A percentile compares a stretch with the other conserved stretches of the same genome.
Conservation (phyloP, 2,797 vertebrate genomes). For the Menidia menidia region DNA sequence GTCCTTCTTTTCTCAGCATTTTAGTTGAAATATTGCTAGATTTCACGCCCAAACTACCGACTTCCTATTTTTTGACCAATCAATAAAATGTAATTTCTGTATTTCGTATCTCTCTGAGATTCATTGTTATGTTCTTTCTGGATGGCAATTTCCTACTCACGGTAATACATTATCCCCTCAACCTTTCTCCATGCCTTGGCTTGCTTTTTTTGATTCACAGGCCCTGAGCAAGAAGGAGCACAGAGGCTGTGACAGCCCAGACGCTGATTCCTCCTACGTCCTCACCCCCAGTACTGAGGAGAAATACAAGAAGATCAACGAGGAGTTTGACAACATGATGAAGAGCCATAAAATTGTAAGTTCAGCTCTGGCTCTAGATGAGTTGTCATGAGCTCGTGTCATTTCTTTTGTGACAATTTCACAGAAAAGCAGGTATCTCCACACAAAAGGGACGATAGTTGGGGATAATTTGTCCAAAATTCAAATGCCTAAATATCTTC, state of each 20-base stretch:
- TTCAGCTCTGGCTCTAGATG: neutral
- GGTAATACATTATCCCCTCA: constrained; percentile 59
- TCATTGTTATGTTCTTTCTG: no score
- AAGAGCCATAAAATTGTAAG: constrained; percentile 95
- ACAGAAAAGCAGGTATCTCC: no score
- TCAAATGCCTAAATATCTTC: neutral
- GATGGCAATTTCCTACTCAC: no score
- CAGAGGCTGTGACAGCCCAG: constrained; percentile 95
- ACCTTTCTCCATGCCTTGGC: rapidly evolving
- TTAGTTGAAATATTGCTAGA: no score
- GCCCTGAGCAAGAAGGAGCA: constrained; percentile 98
- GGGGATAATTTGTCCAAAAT: neutral
- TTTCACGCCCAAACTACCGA: no score
- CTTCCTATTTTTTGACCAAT: no score
- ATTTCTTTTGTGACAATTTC: neutral
- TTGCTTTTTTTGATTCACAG: constrained; percentile 79
- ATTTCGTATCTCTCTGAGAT: no score
- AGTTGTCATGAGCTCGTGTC: neutral
- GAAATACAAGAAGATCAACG: constrained; percentile 99
- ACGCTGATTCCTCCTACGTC: constrained; percentile 90
- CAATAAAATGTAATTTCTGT: no score
- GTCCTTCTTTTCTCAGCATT: no score
- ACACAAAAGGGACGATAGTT: neutral
- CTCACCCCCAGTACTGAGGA: constrained; percentile 95
- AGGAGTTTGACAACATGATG: constrained; percentile 99